phyloP scores from a whole-genome alignment of 2,113 vertebrate genomes.

The Chloropsis cyanopogon region DNA sequence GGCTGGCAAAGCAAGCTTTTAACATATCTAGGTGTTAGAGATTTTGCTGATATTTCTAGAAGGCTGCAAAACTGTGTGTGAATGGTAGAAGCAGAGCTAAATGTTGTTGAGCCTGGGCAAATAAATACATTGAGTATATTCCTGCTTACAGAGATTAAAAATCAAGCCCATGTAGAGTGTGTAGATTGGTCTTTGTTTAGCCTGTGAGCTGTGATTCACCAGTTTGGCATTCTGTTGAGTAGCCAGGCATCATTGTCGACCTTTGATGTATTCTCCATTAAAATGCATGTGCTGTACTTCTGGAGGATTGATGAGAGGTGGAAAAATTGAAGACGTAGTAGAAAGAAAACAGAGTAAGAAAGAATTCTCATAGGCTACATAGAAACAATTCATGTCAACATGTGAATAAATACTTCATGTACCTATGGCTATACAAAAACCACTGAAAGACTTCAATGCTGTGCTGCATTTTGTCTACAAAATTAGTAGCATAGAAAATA shows the following conservation, averaged over 20 bases:
- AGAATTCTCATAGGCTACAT: slow-evolving; percentile 42
- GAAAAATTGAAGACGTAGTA: slow-evolving; percentile 38
- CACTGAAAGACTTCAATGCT: background rate
- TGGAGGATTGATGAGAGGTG: slow-evolving; percentile 52
- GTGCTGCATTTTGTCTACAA: slow-evolving; percentile 23
- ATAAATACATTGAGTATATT: background rate
- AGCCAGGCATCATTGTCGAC: slow-evolving; percentile 33
- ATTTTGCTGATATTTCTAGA: slow-evolving; percentile 32
- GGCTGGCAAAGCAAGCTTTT: background rate
- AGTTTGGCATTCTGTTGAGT: slow-evolving; percentile 49
- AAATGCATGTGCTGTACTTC: slow-evolving; percentile 50
- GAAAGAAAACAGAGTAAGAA: slow-evolving; percentile 50
- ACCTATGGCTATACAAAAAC: background rate
- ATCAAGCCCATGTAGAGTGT: background rate
- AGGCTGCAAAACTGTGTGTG: background rate
- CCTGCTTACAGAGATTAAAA: background rate
- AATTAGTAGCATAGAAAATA: background rate
- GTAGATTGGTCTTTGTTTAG: slow-evolving; percentile 25
- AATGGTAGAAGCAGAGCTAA: background rate
- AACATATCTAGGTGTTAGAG: slow-evolving; percentile 1
- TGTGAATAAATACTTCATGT: slow-evolving; percentile 53
- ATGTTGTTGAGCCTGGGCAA: background rate
- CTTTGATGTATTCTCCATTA: slow-evolving; percentile 57
- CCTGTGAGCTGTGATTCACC: slow-evolving; percentile 30
- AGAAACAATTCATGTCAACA: slow-evolving; percentile 46